phyloP scores from a whole-genome alignment of 2,888 invertebrate genomes.

The Drosophila antonietae region DNA sequence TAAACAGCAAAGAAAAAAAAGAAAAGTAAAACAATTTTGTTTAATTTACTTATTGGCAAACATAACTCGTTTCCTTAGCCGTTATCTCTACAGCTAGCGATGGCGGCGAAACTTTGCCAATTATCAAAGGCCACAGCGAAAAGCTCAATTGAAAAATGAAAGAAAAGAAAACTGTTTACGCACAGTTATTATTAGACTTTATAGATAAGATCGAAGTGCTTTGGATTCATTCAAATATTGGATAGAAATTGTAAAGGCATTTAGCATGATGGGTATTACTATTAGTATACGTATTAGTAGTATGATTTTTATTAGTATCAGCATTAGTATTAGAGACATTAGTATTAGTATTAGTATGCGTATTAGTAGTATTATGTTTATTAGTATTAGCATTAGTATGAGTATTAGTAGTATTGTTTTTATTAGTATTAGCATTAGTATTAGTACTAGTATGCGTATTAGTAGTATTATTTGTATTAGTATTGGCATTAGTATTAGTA shows the following conservation, averaged over 20 bases:
- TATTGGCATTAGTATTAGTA: too few species aligned
- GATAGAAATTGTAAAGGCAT: too few species aligned
- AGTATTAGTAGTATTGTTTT: too few species aligned
- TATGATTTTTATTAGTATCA: too few species aligned
- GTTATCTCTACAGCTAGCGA: conserved; percentile 46
- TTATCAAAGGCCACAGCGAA: conserved; percentile 27
- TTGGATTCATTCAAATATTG: conserved; percentile 9
- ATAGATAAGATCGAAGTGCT: conserved; percentile 13
- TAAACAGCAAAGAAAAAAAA: neutral
- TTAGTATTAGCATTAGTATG: too few species aligned
- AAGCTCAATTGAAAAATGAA: conserved; percentile 11
- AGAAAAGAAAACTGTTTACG: conserved; percentile 31
- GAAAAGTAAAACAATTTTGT: conserved; percentile 33
- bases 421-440: too few species aligned
- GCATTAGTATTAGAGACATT: neutral
- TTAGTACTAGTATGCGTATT: too few species aligned
- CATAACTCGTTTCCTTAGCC: conserved; percentile 58
- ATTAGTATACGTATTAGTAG: neutral
- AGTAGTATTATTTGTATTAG: too few species aligned
- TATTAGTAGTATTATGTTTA: too few species aligned
- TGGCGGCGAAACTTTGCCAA: conserved; percentile 44
- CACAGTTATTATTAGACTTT: conserved; percentile 37
- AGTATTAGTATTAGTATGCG: too few species aligned
- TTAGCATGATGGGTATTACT: neutral
- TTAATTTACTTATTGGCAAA: conserved; percentile 63